Conservation (phyloP, 1,140 invertebrate species). For the Choristoneura fumiferana region DNA sequence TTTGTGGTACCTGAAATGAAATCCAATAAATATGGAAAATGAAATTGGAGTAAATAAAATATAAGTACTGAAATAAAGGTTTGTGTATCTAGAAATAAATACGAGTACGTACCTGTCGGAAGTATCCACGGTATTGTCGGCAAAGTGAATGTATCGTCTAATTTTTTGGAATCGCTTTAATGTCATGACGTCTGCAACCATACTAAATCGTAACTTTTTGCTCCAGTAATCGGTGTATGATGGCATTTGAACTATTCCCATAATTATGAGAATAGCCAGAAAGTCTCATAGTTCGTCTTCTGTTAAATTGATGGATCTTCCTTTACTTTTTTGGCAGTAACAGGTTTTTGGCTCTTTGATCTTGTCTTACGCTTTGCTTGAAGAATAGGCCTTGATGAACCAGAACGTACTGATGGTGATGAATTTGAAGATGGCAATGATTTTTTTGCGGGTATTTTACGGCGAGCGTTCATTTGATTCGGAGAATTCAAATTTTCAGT, state of each 20-base stretch:
- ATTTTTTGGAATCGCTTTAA: conserved; percentile 36
- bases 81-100: too few relatives aligned
- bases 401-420: too few relatives aligned
- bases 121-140: conserved; percentile 26
- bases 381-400: too few relatives aligned
- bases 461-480: too few relatives aligned
- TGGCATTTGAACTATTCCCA: not conserved
- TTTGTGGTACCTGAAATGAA: conserved; percentile 32
- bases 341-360: not conserved
- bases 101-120: conserved; percentile 5
- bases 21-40: too few relatives aligned
- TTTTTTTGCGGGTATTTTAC: too few relatives aligned
- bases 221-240: not conserved
- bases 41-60: too few relatives aligned
- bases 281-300: not conserved
- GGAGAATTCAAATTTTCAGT: too few relatives aligned
- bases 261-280: not conserved
- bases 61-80: too few relatives aligned
- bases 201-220: not conserved
- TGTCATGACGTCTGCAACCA: conserved; percentile 28
- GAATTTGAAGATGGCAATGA: too few relatives aligned
- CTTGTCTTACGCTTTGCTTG: not conserved
- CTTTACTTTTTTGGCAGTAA: not conserved
- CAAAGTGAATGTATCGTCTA: conserved; percentile 39
- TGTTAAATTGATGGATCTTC: not conserved